Base-by-base conservation (phyloP, 2,797 vertebrate genomes). In the Botia almorhae region DNA sequence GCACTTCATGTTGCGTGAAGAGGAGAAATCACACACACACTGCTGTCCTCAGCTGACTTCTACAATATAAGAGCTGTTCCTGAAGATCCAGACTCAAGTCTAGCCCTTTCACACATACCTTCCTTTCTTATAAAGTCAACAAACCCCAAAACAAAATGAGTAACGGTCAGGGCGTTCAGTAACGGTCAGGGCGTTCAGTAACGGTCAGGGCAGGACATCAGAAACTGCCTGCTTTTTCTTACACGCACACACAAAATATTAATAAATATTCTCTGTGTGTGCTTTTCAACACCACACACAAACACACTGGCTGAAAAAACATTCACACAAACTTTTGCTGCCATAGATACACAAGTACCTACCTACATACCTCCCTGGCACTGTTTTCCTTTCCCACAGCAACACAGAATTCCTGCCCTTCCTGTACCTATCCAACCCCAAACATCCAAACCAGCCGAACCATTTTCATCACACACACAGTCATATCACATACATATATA, bases 401-500 rank as follows among this genome's bases (percentile, higher is more conserved):
- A 48, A 68, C 29, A 63, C 64, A 77, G 80, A 69, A 78, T 53
- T 78, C 78, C 70, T 84, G 74, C 73, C 78, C 82, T 86, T 84
- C 80, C 85, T 82, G 80, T 86, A 84, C 78, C 80, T 69, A 33
- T 60, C 77, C 82, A 86, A 84, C 81, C 64, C 74, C 70, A 81
- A 81, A 65, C 73, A 86, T 81, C 64, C 74, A 71, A 84, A 74
- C 65, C 65, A 61, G 69, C 77, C 67, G 69, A 86, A 65, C 80
- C 77, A 82, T 84, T 61, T 33, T 33, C 33, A 33, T 33, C 33
- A 33, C 33, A 33, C 33, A 3, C 33, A 33, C 3, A 33, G 33
- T 33, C 33, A 33, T 2, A 33, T 33, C 69, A 55, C 55, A 61
- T 29, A 65, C 51, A 64, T 69, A 74, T 61, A 64, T 69, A 74